These are phyloP conservation scores for Brienomyrus longianalis DNA, from an alignment of 2,113 vertebrate genomes.

Conservation along the genomic window DNA sequence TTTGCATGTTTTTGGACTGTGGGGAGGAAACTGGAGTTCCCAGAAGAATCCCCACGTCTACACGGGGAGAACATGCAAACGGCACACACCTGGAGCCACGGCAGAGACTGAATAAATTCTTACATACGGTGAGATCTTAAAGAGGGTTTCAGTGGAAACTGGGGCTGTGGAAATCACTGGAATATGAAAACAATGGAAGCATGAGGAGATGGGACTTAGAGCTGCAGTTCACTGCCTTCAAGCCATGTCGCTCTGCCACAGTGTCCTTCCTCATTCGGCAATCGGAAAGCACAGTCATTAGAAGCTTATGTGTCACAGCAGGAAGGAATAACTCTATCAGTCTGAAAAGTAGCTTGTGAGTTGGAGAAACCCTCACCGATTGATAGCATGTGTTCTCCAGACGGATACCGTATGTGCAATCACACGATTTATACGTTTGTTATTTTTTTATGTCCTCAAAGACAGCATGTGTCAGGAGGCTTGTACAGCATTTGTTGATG, in stretches of 20 bases:
- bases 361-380: not conserved
- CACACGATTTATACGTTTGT: not conserved
- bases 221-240: not conserved
- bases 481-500: not conserved
- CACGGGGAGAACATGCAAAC: not conserved
- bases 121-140: not conserved
- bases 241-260: not conserved
- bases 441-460: not conserved
- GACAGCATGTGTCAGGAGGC: not conserved
- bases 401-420: not conserved
- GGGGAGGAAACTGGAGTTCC: not conserved
- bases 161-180: not conserved
- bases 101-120: not conserved
- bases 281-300: not conserved
- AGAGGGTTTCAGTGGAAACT: not conserved
- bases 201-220: not conserved
- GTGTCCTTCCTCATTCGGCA: not conserved
- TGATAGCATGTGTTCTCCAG: not conserved
- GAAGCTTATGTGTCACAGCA: not conserved
- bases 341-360: not conserved
- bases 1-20: not conserved
- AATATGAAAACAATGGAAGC: not conserved
- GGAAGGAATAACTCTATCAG: not conserved
- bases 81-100: not conserved
- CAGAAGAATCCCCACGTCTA: not conserved